Evolutionary conservation across 2,888 invertebrate species (phyloP), one percentile per base, ranked within the genome.

Genomic region (Phalangium opilio): DNA sequence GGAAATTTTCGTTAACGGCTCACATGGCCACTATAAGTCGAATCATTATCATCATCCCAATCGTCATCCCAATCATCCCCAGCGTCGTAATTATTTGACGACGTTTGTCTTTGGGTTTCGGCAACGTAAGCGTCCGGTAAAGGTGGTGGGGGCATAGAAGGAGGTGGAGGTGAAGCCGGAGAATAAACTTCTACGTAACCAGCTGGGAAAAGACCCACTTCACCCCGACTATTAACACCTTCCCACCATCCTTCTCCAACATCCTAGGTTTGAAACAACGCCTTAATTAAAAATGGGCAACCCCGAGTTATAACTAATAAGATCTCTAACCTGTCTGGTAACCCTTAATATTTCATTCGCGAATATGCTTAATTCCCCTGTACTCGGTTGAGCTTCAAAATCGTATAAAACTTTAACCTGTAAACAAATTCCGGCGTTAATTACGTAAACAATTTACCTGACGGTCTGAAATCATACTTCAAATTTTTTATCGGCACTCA

Each of bases 191-290:
- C 82, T 15, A 93, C 89, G 70, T 93, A 95, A 2, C 89, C 83
- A 53, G 87, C 86, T 21, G 93, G 93, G 63, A 95, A 90, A 10
- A 95, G 73, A 1, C 93, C 93, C 38, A 81, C 78, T 63, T 82
- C 74, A 35, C 87, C 87, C 52, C 70, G 70, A 17, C 48, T 48
- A 21, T 85, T 90, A 54, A 73, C 74, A 3, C 91, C 93, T 71
- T 93, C 91, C 57, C 57, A 57, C 84, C 90, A 93, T 38, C 93
- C 93, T 69, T 90, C 91, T 42, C 93, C 93, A 52, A 93, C 85
- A 70, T 91, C 89, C 58, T 81, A 36, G 4, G 12, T 36, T n/a
- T n/a, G n/a, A n/a, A n/a, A n/a, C n/a, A n/a, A n/a, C n/a, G n/a
- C n/a, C n/a, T n/a, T n/a, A n/a, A n/a, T n/a, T n/a, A n/a, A n/a